Percentiles rank a stretch among this genome's conserved stretches.
Evolutionary conservation across 2,113 vertebrate genomes (phyloP).

Genomic region (Oncorhynchus mykiss): DNA sequence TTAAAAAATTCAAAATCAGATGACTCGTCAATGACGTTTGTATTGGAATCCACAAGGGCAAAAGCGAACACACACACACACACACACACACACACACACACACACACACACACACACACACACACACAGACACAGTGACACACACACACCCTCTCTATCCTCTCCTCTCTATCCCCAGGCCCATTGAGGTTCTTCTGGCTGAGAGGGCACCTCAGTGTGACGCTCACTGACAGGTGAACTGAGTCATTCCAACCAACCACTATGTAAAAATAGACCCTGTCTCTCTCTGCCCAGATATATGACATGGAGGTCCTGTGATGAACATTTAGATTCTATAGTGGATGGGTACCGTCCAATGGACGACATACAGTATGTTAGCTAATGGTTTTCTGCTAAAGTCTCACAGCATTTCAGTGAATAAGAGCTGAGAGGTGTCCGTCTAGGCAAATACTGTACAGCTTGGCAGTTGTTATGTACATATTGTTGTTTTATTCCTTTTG

Average conservation of each 20-base stretch:
- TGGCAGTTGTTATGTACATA: too few species aligned
- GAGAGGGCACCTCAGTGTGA: constrained; percentile 7
- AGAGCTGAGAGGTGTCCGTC: neutral
- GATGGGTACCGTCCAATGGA: neutral
- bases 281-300: neutral
- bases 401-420: neutral
- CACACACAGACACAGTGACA: too few species aligned
- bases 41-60: neutral
- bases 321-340: too few species aligned
- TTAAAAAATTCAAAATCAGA: neutral
- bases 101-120: constrained; percentile 16
- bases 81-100: constrained; percentile 9
- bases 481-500: too few species aligned
- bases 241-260: constrained; percentile 1
- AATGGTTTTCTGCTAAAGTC: neutral
- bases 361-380: neutral
- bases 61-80: constrained; percentile 13
- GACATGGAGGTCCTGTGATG: neutral
- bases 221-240: constrained; percentile 18
- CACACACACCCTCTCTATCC: neutral
- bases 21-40: neutral
- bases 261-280: constrained; percentile 7
- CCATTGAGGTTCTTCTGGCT: neutral
- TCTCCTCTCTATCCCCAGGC: neutral
- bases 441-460: neutral